A percentile compares a stretch with the other conserved stretches of the same genome.
Conservation (phyloP, 64 coral and sea anemone genomes). For the Porites lutea region DNA sequence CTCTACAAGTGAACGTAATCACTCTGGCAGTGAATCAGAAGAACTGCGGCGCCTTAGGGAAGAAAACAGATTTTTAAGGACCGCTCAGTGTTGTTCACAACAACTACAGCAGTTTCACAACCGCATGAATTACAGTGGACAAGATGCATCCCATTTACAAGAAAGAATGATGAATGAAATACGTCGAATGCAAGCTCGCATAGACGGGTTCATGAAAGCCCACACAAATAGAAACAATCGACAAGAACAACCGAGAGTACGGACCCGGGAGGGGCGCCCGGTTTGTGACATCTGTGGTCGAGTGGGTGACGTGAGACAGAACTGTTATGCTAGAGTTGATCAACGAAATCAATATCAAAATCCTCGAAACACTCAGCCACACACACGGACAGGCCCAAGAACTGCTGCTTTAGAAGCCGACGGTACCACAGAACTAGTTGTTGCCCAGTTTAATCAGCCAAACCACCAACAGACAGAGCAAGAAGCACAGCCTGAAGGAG, state of each 20-base stretch:
- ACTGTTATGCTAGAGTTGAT: not conserved
- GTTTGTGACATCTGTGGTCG: not conserved
- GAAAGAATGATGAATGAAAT: not conserved
- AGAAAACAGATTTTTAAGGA: too few relatives aligned
- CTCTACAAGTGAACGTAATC: too few relatives aligned
- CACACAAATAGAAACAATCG: not conserved
- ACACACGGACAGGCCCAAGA: not conserved
- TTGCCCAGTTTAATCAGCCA: not conserved
- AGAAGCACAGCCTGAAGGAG: not conserved
- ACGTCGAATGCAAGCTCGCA: not conserved
- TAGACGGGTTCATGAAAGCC: not conserved
- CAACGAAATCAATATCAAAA: not conserved
- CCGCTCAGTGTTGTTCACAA: too few relatives aligned
- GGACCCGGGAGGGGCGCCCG: not conserved
- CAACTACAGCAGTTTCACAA: too few relatives aligned
- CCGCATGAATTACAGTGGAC: too few relatives aligned
- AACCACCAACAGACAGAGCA: not conserved
- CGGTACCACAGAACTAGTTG: too few relatives aligned
- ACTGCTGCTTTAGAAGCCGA: not conserved
- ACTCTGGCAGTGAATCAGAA: too few relatives aligned
- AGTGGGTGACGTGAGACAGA: too few relatives aligned
- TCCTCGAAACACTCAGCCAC: not conserved
- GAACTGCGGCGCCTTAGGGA: too few relatives aligned
- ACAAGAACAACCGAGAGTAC: not conserved
- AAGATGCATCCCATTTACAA: too few relatives aligned